A percentile compares a stretch with the other conserved stretches of the same genome.
Conservation (phyloP, 2,797 vertebrate species). For the Fringilla coelebs region DNA sequence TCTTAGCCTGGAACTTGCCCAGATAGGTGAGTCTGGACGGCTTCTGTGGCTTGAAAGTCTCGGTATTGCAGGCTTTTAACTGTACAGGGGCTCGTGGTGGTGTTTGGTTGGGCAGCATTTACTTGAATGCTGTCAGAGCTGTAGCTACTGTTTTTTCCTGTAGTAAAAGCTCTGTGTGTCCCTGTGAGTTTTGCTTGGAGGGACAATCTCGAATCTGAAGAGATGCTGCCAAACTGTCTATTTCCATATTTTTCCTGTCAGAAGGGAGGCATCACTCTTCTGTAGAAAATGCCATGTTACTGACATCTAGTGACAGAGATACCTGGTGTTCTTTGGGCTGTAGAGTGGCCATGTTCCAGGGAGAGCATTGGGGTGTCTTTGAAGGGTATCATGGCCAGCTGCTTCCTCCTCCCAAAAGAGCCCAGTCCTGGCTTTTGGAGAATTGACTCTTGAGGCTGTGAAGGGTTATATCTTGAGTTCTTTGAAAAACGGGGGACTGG, state of each 20-base stretch:
- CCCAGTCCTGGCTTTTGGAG: not conserved
- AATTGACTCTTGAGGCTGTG: not conserved
- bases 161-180: not conserved
- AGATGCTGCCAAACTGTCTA: not conserved
- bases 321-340: not conserved
- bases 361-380: not conserved
- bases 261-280: not conserved
- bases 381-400: not conserved
- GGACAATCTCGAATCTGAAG: not conserved
- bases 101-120: not conserved
- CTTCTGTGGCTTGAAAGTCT: not conserved
- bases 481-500: not conserved
- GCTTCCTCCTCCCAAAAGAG: not conserved
- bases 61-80: not conserved
- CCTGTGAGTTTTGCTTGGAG: slow-evolving; percentile 2
- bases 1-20: slow-evolving; percentile 43
- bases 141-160: not conserved
- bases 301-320: slow-evolving; percentile 54
- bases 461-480: not conserved
- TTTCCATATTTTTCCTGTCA: slow-evolving; percentile 45
- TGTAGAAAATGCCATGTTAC: not conserved
- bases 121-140: not conserved
- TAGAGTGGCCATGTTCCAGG: not conserved
- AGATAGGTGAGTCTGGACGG: slow-evolving; percentile 8
- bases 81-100: not conserved